Evolutionary conservation across 2,797 vertebrate genomes (phyloP), one percentile per base, ranked within the genome.

Genomic region (Carapus acus): DNA sequence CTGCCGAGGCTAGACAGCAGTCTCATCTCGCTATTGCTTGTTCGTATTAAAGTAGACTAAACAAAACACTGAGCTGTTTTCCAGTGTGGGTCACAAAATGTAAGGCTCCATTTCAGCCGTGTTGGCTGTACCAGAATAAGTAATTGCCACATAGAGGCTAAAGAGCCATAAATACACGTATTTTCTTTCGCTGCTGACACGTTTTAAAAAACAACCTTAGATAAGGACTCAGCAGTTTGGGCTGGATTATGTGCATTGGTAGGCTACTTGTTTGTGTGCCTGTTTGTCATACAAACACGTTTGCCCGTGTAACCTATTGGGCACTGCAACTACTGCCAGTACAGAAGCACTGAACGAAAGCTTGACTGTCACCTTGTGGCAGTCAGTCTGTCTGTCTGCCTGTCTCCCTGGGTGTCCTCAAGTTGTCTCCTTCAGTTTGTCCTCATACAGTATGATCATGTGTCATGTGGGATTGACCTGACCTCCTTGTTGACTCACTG

Each of bases 311-410:
- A 58, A 69, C 62, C 58, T 59, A 22, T 43, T 24, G 50, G 67
- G 61, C 23, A 51, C 51, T 66, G 42, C 68, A 61, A 65, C 16
- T 14, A 21, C 37, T 36, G 71, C 74, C 73, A 76, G 68, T 61
- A 48, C 72, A 49, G 14, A 33, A 13, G 31, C 31, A 33, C 14
- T 33, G 31, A 33, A 33, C 14, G 31, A 33, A 45, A 70, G 77
- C 67, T 80, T 74, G 76, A 46, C 70, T 42, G 56, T 71, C 69
- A 67, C 57, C 66, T 59, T 67, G 71, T 69, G 11, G 16, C 41
- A 44, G 63, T 18, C 51, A 49, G 33, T 58, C 50, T 66, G 48
- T 59, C 47, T 55, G 22, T 29, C 50, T 43, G 43, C 45, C 18
- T 8, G 23, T 71, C 57, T 48, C 23, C 33, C 43, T 41, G 18